phyloP scores from a whole-genome alignment of 2,113 vertebrate species.

The Tetrao urogallus region DNA sequence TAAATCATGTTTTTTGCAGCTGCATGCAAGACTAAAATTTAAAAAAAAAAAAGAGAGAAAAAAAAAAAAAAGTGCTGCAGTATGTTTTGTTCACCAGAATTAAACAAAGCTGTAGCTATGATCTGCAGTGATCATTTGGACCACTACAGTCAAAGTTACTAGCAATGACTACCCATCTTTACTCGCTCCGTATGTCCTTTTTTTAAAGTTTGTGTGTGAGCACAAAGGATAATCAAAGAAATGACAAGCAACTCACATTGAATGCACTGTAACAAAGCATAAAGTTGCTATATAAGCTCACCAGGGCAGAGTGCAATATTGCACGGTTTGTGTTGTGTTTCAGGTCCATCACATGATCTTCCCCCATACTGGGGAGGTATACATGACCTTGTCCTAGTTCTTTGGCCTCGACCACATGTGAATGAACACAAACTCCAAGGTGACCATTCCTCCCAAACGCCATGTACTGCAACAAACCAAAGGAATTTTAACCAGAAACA shows the following conservation, averaged over 20 bases:
- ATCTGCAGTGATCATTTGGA: not conserved
- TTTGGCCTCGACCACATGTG: constrained; percentile 98
- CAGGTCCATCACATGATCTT: constrained; percentile 95
- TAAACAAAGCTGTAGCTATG: not conserved
- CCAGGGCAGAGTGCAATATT: constrained; percentile 99
- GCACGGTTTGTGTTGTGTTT: constrained; percentile 98
- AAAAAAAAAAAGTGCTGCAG: not conserved
- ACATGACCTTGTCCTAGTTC: constrained; percentile 95
- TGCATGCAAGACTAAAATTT: not conserved
- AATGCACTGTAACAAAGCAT: constrained; percentile 32
- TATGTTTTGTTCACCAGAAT: not conserved
- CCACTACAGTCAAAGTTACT: not conserved
- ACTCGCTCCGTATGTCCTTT: not conserved
- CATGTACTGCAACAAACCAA: constrained; percentile 96
- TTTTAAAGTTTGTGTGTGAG: not conserved
- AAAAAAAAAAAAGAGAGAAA: not conserved
- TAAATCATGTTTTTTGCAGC: not conserved
- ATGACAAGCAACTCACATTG: not conserved
- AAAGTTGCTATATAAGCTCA: constrained; percentile 70
- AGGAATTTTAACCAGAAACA: constrained; percentile 80
- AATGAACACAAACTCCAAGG: constrained; percentile 99
- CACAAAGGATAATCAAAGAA: not conserved
- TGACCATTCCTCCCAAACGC: constrained; percentile 99
- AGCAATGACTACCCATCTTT: not conserved
- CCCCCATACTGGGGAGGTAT: constrained; percentile 96